phyloP scores from a whole-genome alignment of 30 jellyfish, hydroid and myxozoan genomes.

The Sanderia malayensis region DNA sequence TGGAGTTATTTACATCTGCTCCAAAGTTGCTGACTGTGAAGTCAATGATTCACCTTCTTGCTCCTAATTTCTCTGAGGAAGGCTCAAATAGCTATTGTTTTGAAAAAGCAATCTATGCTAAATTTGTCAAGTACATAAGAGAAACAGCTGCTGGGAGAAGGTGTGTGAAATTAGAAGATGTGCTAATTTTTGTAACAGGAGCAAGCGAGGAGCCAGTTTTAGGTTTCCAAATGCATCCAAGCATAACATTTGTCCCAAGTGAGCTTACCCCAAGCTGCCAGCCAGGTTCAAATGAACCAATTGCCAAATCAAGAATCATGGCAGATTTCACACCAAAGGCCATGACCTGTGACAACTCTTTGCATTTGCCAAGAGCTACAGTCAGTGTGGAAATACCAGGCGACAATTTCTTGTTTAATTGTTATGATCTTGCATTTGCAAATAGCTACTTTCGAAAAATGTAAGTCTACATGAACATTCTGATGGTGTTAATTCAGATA shows the following conservation, averaged over 20 bases:
- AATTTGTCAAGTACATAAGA: slow-evolving; percentile 16
- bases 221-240: slow-evolving; percentile 28
- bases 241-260: slow-evolving; percentile 13
- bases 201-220: slow-evolving; percentile 52
- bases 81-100: slow-evolving; percentile 9
- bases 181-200: slow-evolving; percentile 40
- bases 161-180: background rate
- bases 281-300: background rate
- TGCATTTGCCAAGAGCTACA: slow-evolving; percentile 38
- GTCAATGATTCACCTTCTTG: slow-evolving; percentile 14
- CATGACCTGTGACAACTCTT: slow-evolving; percentile 19
- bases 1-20: slow-evolving; percentile 24
- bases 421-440: slow-evolving; percentile 15
- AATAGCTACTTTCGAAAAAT: slow-evolving; percentile 22
- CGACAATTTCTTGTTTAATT: background rate
- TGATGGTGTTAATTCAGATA: background rate
- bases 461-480: background rate
- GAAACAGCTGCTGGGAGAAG: slow-evolving; percentile 40
- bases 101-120: slow-evolving; percentile 31
- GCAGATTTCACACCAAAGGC: slow-evolving; percentile 39
- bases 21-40: slow-evolving; percentile 11
- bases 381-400: slow-evolving; percentile 9
- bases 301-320: background rate
- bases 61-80: slow-evolving; percentile 31
- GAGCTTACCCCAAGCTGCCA: background rate